Evolutionary conservation across 2,888 invertebrate species (phyloP).

Genomic region (Scelioninae gen. 1): DNA sequence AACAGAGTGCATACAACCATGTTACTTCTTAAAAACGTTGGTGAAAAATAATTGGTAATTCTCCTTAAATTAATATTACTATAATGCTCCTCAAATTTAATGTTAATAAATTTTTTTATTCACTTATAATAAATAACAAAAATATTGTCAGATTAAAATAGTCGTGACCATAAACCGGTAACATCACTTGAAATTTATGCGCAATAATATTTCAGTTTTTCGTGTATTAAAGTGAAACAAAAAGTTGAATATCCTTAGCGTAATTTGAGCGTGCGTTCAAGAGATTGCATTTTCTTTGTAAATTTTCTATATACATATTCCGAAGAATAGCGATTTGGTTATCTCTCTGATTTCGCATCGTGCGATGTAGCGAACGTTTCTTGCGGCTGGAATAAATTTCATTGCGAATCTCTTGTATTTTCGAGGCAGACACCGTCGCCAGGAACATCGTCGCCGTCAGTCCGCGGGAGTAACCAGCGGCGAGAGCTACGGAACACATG

Average conservation of each 20-base stretch:
- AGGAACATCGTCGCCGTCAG: slow-evolving; percentile 70
- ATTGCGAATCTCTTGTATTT: slow-evolving; percentile 67
- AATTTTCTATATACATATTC: slow-evolving; percentile 58
- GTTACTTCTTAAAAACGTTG: too few species aligned
- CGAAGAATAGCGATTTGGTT: slow-evolving; percentile 32
- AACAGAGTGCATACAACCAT: too few species aligned
- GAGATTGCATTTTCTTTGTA: slow-evolving; percentile 54
- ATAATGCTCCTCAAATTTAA: too few species aligned
- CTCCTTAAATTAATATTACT: too few species aligned
- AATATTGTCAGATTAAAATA: too few species aligned
- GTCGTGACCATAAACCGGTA: neutral
- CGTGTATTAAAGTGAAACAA: slow-evolving; percentile 12
- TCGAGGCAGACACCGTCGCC: slow-evolving; percentile 63
- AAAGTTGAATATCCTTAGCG: slow-evolving; percentile 31
- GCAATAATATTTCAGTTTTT: neutral
- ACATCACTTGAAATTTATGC: neutral
- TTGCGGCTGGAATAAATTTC: slow-evolving; percentile 70
- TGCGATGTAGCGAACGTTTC: slow-evolving; percentile 63
- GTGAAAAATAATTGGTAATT: too few species aligned
- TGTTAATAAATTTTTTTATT: too few species aligned
- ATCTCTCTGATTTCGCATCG: slow-evolving; percentile 53
- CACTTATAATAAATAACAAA: too few species aligned
- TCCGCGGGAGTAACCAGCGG: slow-evolving; percentile 63
- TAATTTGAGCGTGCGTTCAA: slow-evolving; percentile 38
- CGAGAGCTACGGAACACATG: slow-evolving; percentile 74